Conservation (phyloP, 2,888 invertebrate species). For the Carterocephalus palaemon region DNA sequence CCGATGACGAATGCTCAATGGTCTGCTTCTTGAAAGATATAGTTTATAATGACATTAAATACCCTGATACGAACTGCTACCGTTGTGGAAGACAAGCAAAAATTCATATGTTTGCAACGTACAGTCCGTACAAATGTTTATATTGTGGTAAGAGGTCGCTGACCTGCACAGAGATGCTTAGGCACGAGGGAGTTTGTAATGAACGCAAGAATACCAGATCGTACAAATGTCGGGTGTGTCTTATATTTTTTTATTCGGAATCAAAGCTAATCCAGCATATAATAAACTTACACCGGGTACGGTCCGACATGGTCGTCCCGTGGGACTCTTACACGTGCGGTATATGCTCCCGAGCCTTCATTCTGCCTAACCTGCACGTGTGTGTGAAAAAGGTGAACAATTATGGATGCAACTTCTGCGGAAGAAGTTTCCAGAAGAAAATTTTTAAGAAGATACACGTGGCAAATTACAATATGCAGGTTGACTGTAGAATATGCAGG, state of each 20-base stretch:
- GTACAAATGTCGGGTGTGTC: slow-evolving; percentile 20
- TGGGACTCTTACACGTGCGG: slow-evolving; percentile 1
- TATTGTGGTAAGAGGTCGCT: slow-evolving; percentile 30
- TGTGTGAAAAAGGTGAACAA: slow-evolving; percentile 29
- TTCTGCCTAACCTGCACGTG: slow-evolving; percentile 34
- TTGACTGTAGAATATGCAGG: slow-evolving; percentile 39
- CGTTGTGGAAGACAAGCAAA: slow-evolving; percentile 37
- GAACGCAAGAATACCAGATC: slow-evolving; percentile 3
- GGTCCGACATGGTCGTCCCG: slow-evolving; percentile 41
- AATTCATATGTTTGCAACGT: slow-evolving; percentile 11
- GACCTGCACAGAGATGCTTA: slow-evolving; percentile 32
- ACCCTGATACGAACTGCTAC: slow-evolving; percentile 37
- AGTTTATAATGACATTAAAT: slow-evolving; percentile 9
- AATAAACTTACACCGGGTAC: no score
- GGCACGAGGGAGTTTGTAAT: slow-evolving; percentile 30
- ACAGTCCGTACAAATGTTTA: slow-evolving; percentile 31
- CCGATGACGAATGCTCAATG: slow-evolving; percentile 36
- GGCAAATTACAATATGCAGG: accelerated
- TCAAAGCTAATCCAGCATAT: no score
- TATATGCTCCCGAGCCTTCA: slow-evolving; percentile 31
- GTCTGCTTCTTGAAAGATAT: not conserved
- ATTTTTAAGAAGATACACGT: slow-evolving; percentile 29
- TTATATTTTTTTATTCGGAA: not conserved
- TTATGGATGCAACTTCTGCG: slow-evolving; percentile 36
- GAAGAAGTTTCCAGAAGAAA: slow-evolving; percentile 33